Base-by-base conservation (phyloP, 2,888 invertebrate species). In the Eupithecia subfuscata region DNA sequence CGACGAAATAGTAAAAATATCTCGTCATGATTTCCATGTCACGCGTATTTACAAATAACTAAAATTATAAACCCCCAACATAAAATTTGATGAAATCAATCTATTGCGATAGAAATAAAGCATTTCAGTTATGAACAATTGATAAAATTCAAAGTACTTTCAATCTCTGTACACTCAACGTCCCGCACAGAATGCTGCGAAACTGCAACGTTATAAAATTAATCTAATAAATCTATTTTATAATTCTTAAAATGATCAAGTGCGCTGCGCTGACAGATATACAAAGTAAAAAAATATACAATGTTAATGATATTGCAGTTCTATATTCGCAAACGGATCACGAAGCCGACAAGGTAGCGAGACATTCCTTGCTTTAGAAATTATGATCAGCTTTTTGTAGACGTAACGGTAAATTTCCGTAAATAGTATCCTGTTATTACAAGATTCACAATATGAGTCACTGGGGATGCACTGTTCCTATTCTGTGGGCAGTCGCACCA, bases 201-300 rank as follows among this genome's bases (percentile, higher is more conserved):
- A 89, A 91, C 90, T 90, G 91, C 88, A 92, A 91, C 88, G 82
- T 88, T 85, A 87, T 89, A 88, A 90, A 91, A 76, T 64, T 71
- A 76, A 78, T 78, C 78, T 78, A 75, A 79, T 78, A 79, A 74
- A 80, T 74, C 71, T 79, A 79, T 78, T 69, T 76, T 76, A 76
- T 89, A 88, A 88, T 60, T 60, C 60, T 60, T 85, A 67, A 87
- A 88, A 89, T 87, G 82, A 84, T 86, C 82, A 82, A 82, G 86
- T 89, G 87, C 85, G 68, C 84, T 84, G 84, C 82, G 84, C 86
- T 86, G 90, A 87, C 88, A 84, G 89, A 91, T 94, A 91, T 92
- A 92, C 91, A 92, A 89, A 91, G 91, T 93, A 92, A 92, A 93
- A 93, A 94, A 93, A 94, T 94, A 92, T 94, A 94, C 94, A 94